Evolutionary conservation across 2,888 invertebrate genomes (phyloP).

Genomic region (Lepeophtheirus nordmannii): DNA sequence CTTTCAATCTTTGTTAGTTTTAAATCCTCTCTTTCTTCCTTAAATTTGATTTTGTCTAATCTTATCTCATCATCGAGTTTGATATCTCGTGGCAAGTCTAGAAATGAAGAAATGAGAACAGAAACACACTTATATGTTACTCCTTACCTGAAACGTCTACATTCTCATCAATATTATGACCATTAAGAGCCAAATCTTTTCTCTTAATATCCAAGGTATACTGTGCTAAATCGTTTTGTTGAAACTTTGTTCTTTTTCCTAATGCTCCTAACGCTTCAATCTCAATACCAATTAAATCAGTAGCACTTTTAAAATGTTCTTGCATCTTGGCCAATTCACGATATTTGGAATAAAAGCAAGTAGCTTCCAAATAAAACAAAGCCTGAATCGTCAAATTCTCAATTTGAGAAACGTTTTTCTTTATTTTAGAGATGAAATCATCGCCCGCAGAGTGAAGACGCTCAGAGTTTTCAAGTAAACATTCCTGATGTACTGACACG

Average conservation of each 20-base stretch:
- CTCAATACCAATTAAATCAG: slow-evolving; percentile 38
- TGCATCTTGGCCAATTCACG: slow-evolving; percentile 54
- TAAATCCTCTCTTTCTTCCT: slow-evolving; percentile 36
- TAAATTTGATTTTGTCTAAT: slow-evolving; percentile 57
- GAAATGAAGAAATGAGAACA: background rate
- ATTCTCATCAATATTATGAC: background rate
- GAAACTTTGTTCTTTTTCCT: slow-evolving; percentile 78
- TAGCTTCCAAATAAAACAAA: slow-evolving; percentile 43
- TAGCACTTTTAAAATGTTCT: slow-evolving; percentile 48
- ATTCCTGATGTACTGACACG: slow-evolving; percentile 54
- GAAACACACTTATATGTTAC: background rate
- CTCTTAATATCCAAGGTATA: slow-evolving; percentile 18
- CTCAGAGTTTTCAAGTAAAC: slow-evolving; percentile 49
- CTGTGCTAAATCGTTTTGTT: slow-evolving; percentile 44
- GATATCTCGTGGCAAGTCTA: slow-evolving; percentile 40
- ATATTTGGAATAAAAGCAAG: slow-evolving; percentile 54
- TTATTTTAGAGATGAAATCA: slow-evolving; percentile 38
- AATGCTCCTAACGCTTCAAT: slow-evolving; percentile 46
- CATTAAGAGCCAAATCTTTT: background rate
- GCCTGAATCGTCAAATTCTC: slow-evolving; percentile 29
- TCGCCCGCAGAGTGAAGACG: slow-evolving; percentile 29
- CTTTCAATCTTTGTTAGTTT: slow-evolving; percentile 26
- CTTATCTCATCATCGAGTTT: slow-evolving; percentile 70
- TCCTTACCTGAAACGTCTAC: background rate
- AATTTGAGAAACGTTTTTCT: background rate